Conservation (phyloP, 1,140 invertebrate genomes). For the Eupristina koningsbergeri region DNA sequence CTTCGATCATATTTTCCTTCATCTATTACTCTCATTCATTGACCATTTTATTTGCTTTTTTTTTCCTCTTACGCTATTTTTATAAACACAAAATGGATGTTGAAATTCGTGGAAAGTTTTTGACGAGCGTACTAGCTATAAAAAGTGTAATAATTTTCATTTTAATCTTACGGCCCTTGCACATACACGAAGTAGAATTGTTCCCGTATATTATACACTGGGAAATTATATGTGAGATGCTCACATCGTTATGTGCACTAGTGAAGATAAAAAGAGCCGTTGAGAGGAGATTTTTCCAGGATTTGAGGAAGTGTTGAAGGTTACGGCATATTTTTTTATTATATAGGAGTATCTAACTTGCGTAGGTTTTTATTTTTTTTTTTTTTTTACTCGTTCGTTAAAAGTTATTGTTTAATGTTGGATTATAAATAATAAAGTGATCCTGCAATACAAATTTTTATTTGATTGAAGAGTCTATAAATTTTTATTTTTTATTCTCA, state of each 20-base stretch:
- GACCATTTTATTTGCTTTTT: background rate
- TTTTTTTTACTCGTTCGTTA: background rate
- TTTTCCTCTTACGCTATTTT: background rate
- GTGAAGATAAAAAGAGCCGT: background rate
- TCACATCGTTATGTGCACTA: background rate
- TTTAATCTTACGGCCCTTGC: no score
- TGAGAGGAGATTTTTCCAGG: background rate
- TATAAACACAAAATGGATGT: background rate
- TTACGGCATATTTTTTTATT: background rate
- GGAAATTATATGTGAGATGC: background rate
- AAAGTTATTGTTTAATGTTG: constrained; percentile 15
- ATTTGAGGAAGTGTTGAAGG: constrained; percentile 8
- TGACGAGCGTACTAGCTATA: background rate
- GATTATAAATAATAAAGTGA: background rate
- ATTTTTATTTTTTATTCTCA: background rate
- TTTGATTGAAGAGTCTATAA: background rate
- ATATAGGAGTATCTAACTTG: background rate
- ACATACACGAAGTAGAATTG: background rate
- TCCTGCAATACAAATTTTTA: background rate
- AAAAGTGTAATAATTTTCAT: constrained; percentile 23
- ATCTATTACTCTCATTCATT: background rate
- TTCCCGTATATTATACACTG: background rate
- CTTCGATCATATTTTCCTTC: background rate
- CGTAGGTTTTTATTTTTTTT: constrained; percentile 3
- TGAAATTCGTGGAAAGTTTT: background rate